Conservation (phyloP, 30 jellyfish, hydroid and myxozoan genomes). For the Pelagia noctiluca region DNA sequence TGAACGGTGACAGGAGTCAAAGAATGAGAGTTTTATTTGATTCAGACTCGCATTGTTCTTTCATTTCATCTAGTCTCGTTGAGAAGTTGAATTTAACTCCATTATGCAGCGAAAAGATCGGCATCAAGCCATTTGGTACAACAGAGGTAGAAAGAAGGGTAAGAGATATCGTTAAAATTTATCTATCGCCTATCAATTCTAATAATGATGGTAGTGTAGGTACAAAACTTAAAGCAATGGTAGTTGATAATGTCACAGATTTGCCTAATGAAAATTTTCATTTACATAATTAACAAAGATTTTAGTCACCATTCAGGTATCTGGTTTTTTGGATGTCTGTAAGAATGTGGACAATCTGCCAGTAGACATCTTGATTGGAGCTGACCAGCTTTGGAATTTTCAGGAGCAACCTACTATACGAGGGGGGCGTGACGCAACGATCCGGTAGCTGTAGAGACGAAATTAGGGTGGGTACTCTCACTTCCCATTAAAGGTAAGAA, state of each 20-base stretch:
- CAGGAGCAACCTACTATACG: slow-evolving; percentile 53
- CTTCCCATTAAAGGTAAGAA: slow-evolving; percentile 63
- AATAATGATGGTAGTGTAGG: background rate
- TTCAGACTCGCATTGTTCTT: background rate
- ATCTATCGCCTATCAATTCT: background rate
- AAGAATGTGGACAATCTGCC: slow-evolving; percentile 12
- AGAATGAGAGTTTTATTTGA: slow-evolving; percentile 20
- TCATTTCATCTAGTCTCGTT: slow-evolving; percentile 10
- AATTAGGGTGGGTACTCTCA: slow-evolving; percentile 54
- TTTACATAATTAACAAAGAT: background rate
- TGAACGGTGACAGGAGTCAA: background rate
- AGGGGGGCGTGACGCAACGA: slow-evolving; percentile 66
- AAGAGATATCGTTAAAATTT: slow-evolving; percentile 9
- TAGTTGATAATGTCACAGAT: slow-evolving; percentile 7
- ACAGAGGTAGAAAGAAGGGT: background rate
- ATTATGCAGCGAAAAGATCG: background rate
- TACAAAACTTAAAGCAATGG: slow-evolving; percentile 17
- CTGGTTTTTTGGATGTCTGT: slow-evolving; percentile 47
- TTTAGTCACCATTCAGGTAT: too few relatives aligned
- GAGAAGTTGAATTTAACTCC: background rate
- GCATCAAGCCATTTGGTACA: slow-evolving; percentile 10
- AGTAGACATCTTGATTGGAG: slow-evolving; percentile 42
- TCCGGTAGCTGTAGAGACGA: slow-evolving; percentile 54
- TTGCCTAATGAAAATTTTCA: slow-evolving; percentile 11
- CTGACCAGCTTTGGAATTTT: slow-evolving; percentile 45